Base-by-base conservation (phyloP, 2,888 invertebrate species). In the Cybosia mesomella region DNA sequence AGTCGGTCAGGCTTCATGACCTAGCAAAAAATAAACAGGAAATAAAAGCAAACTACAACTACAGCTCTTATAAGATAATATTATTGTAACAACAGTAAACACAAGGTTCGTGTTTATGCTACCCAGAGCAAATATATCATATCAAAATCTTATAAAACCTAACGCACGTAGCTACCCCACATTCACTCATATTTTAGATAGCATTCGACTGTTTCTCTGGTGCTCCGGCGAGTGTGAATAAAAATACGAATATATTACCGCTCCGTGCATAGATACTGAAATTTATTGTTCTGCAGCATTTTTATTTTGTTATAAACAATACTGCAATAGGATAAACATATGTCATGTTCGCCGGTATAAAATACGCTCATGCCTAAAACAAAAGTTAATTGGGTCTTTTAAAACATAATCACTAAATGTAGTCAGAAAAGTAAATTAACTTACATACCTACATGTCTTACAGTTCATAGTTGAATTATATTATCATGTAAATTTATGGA, bases 101-200 rank as follows among this genome's bases (percentile, higher is more conserved):
- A 76, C 73, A 74, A 71, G 74, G 77, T 80, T 75, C 77, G 71
- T 81, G 83, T 87, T 84, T 86, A 83, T 82, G 77, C 77, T 81
- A 83, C 84, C 80, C 83, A 83, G 74, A 86, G 86, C 85, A 87
- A 86, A 91, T 92, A 90, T 91, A 91, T 93, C 91, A 92, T 92
- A 93, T 91, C 89, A 92, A 92, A 93, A 92, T 92, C 92, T 91
- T 93, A 92, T 84, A 91, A 90, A 91, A 84, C 87, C 87, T 84
- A 89, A 91, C 91, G 88, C 92, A 93, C 91, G 90, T 91, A 91
- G 81, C 82, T 77, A 75, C 84, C 85, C 83, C 86, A 80, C 86
- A 89, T 89, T 89, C 88, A 87, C 91, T 91, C 92, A 91, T 92
- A 92, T 91, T 92, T 91, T 88, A 92, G 91, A 92, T 92, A 92